Evolutionary conservation across 2,113 vertebrate genomes (phyloP).

Genomic region (Gallinago media): DNA sequence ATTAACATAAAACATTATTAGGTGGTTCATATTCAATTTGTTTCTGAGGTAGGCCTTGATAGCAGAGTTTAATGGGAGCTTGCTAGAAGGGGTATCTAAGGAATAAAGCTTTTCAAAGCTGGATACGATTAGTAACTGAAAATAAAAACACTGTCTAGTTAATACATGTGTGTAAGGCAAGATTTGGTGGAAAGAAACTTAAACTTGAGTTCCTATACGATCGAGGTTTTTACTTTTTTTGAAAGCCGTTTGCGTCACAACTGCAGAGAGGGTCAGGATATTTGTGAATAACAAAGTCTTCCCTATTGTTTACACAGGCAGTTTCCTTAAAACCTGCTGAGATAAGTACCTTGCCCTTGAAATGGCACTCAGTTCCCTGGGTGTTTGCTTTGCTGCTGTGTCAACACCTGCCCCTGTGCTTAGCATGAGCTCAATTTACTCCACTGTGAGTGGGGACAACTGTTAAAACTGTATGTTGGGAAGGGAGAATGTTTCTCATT

Average conservation of each 20-base stretch:
- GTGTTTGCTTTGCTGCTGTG: not conserved
- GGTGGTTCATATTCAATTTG: not conserved
- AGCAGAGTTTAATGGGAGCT: not conserved
- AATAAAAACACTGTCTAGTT: not conserved
- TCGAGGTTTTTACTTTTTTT: rapidly evolving
- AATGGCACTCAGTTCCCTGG: rapidly evolving
- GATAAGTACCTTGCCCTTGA: not conserved
- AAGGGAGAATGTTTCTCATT: not conserved
- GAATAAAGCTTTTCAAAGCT: not conserved
- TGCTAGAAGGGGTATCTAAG: not conserved
- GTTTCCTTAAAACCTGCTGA: not conserved
- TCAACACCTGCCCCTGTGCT: not conserved
- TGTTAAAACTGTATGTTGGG: not conserved
- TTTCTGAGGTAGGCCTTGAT: not conserved
- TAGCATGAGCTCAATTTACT: not conserved
- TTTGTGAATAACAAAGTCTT: not conserved
- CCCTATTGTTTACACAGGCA: not conserved
- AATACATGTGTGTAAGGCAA: rapidly evolving
- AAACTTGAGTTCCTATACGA: rapidly evolving
- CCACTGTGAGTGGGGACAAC: rapidly evolving
- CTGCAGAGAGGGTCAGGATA: not conserved
- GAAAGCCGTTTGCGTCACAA: not conserved
- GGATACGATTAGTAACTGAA: not conserved
- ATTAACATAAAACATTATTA: rapidly evolving
- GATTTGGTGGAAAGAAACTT: not conserved